These are phyloP conservation scores for Tetrax tetrax DNA, from an alignment of 2,113 vertebrate genomes.

Conservation along the genomic window DNA sequence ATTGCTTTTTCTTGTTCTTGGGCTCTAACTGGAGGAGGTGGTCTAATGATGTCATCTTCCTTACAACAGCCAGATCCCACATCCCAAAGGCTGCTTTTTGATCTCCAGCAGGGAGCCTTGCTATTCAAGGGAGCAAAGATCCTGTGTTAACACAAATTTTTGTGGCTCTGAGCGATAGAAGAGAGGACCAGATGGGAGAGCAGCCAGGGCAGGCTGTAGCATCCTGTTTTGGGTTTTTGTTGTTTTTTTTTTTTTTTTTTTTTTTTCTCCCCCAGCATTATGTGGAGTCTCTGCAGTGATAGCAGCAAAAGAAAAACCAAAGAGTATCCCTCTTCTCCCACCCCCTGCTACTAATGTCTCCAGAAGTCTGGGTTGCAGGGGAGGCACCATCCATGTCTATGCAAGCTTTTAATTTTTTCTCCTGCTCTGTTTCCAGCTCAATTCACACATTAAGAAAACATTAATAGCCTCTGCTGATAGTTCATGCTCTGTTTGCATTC, in stretches of 20 bases:
- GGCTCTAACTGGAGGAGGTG: background rate
- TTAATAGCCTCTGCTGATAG: slow-evolving; percentile 40
- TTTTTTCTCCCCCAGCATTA: background rate
- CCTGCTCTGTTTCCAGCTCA: slow-evolving; percentile 28
- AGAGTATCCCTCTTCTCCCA: background rate
- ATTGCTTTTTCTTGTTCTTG: background rate
- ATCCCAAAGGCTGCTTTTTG: background rate
- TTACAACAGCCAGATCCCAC: background rate
- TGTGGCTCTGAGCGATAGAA: background rate
- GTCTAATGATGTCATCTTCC: background rate
- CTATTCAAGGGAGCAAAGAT: background rate
- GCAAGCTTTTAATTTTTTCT: background rate
- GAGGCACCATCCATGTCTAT: background rate
- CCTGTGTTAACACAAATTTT: background rate
- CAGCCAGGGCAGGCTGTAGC: background rate
- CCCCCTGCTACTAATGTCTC: background rate
- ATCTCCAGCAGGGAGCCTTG: background rate
- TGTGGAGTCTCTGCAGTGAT: background rate
- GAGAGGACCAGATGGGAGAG: background rate
- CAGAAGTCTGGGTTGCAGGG: background rate
- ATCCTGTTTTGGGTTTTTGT: background rate
- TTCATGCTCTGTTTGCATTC: slow-evolving; percentile 46
- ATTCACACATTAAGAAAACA: slow-evolving; percentile 12
- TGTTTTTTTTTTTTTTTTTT: too few species aligned
- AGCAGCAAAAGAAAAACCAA: background rate